Percentiles rank a stretch among this genome's conserved stretches.
phyloP scores from a whole-genome alignment of 2,888 invertebrate genomes.

The Bombylius major region DNA sequence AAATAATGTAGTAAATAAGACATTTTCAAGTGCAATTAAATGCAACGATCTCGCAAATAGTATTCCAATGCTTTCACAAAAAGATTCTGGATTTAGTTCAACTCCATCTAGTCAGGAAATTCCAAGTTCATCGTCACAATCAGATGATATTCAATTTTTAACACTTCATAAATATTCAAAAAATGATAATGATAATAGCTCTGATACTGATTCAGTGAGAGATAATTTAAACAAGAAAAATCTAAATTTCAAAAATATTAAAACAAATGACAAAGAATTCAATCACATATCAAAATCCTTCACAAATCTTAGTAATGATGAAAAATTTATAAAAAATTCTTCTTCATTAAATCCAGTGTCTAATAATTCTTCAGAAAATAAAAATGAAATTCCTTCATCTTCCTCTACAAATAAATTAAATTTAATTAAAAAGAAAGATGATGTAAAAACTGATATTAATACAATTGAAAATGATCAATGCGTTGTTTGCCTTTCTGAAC shows the following conservation, averaged over 20 bases:
- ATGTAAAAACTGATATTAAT: not conserved
- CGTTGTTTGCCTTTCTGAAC: constrained; percentile 47
- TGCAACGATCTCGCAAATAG: not conserved
- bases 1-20: constrained; percentile 1
- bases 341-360: too few species aligned
- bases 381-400: too few species aligned
- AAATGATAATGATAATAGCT: not conserved
- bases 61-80: constrained; percentile 11
- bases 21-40: not conserved
- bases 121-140: not conserved
- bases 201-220: constrained; percentile 11
- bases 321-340: not conserved
- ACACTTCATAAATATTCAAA: not conserved
- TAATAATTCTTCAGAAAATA: not conserved
- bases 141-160: not conserved
- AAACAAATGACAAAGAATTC: too few species aligned
- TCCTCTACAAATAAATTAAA: too few species aligned
- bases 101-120: constrained; percentile 20
- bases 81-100: constrained; percentile 22
- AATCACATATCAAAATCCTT: too few species aligned
- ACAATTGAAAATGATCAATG: constrained; percentile 31
- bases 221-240: constrained; percentile 13
- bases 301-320: not conserved
- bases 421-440: not conserved
- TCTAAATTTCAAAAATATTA: not conserved